phyloP scores from a whole-genome alignment of 2,113 vertebrate species.

The Psittacula cyanocephala region DNA sequence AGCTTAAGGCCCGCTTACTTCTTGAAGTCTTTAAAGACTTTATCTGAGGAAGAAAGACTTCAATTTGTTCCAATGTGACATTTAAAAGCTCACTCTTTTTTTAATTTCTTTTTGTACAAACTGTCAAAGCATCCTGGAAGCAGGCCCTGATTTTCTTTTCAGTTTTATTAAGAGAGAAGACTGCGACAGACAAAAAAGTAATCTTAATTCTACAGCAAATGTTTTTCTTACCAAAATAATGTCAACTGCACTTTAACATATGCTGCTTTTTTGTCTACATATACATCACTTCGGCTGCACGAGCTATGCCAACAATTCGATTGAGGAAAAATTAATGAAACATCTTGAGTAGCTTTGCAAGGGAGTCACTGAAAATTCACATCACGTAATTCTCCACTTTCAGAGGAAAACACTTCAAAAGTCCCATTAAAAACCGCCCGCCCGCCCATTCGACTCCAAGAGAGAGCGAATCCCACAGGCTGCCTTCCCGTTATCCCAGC shows the following conservation, averaged over 20 bases:
- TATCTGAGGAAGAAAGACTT: background rate
- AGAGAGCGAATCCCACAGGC: background rate
- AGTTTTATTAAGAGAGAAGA: background rate
- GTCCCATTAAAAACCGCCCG: background rate
- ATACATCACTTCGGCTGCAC: background rate
- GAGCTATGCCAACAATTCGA: background rate
- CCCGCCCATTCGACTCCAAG: no score
- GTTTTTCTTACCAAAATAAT: background rate
- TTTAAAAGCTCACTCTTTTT: background rate
- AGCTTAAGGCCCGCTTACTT: background rate
- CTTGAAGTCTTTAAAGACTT: background rate
- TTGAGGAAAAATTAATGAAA: background rate
- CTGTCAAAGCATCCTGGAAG: background rate
- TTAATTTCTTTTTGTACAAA: background rate
- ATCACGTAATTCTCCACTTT: background rate
- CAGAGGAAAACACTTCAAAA: background rate
- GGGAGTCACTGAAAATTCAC: background rate
- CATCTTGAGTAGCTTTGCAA: background rate
- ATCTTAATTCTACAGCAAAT: background rate
- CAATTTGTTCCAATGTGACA: background rate
- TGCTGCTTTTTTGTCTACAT: background rate
- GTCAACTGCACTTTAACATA: background rate
- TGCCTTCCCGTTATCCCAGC: background rate
- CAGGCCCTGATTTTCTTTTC: background rate
- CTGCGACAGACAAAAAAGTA: background rate